These are phyloP conservation scores for Sebastes wilsoni DNA, from an alignment of 2,797 vertebrate species.

Conservation along the genomic window DNA sequence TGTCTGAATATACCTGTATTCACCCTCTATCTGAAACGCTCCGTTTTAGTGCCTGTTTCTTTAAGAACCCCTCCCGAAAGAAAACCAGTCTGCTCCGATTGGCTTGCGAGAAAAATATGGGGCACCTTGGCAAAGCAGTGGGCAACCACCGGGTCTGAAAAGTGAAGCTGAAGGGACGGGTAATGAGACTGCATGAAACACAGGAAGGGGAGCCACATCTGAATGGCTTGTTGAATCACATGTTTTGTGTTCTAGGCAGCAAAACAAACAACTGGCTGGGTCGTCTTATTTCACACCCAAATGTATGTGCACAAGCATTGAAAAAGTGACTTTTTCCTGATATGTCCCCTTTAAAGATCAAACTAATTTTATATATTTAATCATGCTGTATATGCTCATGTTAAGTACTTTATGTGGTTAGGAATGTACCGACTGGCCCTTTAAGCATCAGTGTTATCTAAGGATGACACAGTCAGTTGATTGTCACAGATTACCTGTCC, in stretches of 20 bases:
- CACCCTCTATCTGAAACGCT: not conserved
- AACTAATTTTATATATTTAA: not conserved
- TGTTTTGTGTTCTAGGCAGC: not conserved
- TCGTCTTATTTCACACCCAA: not conserved
- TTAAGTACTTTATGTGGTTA: not conserved
- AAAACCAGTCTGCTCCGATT: too few relatives aligned
- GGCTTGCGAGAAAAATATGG: too few relatives aligned
- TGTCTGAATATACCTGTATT: not conserved
- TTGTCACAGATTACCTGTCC: not conserved
- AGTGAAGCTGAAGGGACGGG: too few relatives aligned
- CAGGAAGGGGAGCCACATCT: too few relatives aligned
- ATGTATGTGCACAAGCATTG: not conserved
- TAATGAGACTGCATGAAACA: too few relatives aligned
- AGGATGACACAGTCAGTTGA: not conserved
- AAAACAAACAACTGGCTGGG: not conserved
- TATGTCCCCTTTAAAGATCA: not conserved
- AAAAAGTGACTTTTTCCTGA: not conserved
- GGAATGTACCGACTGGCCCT: not conserved
- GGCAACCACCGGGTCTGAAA: too few relatives aligned
- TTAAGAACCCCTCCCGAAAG: not conserved
- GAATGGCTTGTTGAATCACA: not conserved
- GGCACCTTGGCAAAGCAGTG: too few relatives aligned
- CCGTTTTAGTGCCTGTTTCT: not conserved
- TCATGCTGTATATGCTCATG: not conserved
- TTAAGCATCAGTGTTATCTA: not conserved